These are phyloP conservation scores for Odontesthes bonariensis DNA, from an alignment of 2,113 vertebrate genomes.

Conservation along the genomic window DNA sequence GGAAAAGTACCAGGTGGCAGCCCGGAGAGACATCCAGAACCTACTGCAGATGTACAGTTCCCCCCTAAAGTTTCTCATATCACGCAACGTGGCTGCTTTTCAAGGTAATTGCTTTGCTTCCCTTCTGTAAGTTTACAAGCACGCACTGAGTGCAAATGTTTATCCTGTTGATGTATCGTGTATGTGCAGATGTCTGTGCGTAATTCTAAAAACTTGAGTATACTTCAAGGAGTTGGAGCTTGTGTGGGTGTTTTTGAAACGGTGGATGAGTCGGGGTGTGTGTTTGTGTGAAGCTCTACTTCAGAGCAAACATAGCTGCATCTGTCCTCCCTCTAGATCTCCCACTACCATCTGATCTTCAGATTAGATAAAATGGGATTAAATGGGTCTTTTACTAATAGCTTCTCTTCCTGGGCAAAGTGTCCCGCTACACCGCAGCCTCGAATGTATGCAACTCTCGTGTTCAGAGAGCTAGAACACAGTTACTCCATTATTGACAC, in stretches of 20 bases:
- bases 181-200: conserved; percentile 46
- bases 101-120: conserved; percentile 85
- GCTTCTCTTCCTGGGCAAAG: conserved; percentile 18
- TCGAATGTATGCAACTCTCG: not conserved
- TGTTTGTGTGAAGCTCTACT: conserved; percentile 24
- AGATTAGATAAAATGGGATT: conserved; percentile 61
- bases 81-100: conserved; percentile 87
- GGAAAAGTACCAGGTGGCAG: conserved; percentile 86
- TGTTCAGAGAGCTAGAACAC: not conserved
- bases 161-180: conserved; percentile 40
- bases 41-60: conserved; percentile 87
- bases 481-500: not conserved
- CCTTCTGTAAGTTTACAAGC: not conserved
- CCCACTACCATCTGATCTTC: conserved; percentile 41
- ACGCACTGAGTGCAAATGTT: conserved; percentile 31
- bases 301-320: conserved; percentile 57
- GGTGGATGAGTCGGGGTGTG: conserved; percentile 41
- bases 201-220: conserved; percentile 22
- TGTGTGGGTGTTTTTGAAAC: conserved; percentile 64
- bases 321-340: conserved; percentile 59
- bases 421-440: not conserved
- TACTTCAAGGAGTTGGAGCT: conserved; percentile 28
- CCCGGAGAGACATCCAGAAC: conserved; percentile 86
- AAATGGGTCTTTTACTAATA: conserved; percentile 10
- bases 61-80: conserved; percentile 86